Base-by-base conservation (phyloP, 2,888 invertebrate species). In the Rhimphoctona megacephalus region DNA sequence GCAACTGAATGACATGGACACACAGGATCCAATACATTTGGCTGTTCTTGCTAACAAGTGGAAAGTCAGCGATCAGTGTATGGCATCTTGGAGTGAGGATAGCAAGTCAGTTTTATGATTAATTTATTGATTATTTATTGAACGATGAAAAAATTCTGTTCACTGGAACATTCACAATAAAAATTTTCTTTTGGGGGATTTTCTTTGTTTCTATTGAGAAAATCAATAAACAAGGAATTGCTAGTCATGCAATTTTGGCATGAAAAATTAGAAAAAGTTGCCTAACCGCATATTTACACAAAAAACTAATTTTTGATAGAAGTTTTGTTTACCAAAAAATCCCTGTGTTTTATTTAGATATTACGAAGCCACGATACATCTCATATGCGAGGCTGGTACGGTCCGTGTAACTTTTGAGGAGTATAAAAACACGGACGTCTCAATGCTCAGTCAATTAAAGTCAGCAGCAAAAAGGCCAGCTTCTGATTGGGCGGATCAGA, bases 1-100 rank as follows among this genome's bases (percentile, higher is more conserved):
- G 74, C 93, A 93, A 88, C 87, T 90, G 61, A 93, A 93, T 90
- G 92, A 91, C 80, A 92, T 93, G 90, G 94, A 94, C 88, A 92
- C 92, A 69, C 93, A 94, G 90, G 93, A 94, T 92, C 94, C 94
- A 72, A 92, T 92, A 89, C 90, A 93, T 69, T 84, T 94, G 82
- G 94, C 94, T 88, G 93, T 92, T 85, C 90, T 94, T 83, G 92
- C 94, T 54, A 96, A 95, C 91, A 96, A 96, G 90, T 99, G 98
- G 98, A 97, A 97, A 94, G 96, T 97, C 81, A 99, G 99, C 2
- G 99, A 99, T 92, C 97, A 96, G 92, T 99, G 99, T 92, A 96
- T 98, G 95, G 99, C 99, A 9, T 97, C 98, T 89, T 98, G 98
- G 97, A 97, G 97, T 91, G 97, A 98, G 92, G 99, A 99, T 95